Evolutionary conservation across 1,140 invertebrate species (phyloP).

Genomic region (Ips nitidus): DNA sequence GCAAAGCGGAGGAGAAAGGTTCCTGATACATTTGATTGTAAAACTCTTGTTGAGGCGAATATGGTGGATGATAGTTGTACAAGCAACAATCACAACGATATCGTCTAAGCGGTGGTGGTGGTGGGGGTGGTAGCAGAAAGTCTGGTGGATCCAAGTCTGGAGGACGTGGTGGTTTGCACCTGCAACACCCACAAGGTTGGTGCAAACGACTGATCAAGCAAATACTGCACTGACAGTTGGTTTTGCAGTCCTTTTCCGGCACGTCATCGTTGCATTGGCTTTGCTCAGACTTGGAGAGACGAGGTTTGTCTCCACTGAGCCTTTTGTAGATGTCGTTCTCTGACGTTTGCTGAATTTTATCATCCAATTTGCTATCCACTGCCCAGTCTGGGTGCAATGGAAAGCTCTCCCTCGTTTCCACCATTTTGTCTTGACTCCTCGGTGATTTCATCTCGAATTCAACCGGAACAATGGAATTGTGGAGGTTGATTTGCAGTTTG

Average conservation of each 20-base stretch:
- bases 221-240: constrained; percentile 3
- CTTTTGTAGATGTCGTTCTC: constrained; percentile 26
- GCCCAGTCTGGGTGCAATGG: constrained; percentile 8
- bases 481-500: constrained; percentile 25
- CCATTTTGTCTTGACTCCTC: constrained; percentile 27
- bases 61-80: not conserved
- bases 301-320: not conserved
- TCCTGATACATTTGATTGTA: constrained; percentile 17
- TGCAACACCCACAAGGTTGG: not conserved
- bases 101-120: constrained; percentile 9
- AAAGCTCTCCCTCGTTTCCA: constrained; percentile 28
- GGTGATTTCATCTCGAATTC: constrained; percentile 17
- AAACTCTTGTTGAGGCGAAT: not conserved
- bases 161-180: not conserved
- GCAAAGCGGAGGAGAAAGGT: constrained; percentile 33
- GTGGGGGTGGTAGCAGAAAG: constrained; percentile 17
- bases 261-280: constrained; percentile 2
- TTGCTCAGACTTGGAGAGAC: not conserved
- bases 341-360: constrained; percentile 32
- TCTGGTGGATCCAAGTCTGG: constrained; percentile 4
- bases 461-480: constrained; percentile 28
- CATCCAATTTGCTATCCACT: constrained; percentile 16
- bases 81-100: constrained; percentile 3
- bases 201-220: constrained; percentile 11
- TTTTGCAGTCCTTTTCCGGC: not conserved